phyloP scores from a whole-genome alignment of 2,113 vertebrate species.

The Onychorhynchus coronatus region DNA sequence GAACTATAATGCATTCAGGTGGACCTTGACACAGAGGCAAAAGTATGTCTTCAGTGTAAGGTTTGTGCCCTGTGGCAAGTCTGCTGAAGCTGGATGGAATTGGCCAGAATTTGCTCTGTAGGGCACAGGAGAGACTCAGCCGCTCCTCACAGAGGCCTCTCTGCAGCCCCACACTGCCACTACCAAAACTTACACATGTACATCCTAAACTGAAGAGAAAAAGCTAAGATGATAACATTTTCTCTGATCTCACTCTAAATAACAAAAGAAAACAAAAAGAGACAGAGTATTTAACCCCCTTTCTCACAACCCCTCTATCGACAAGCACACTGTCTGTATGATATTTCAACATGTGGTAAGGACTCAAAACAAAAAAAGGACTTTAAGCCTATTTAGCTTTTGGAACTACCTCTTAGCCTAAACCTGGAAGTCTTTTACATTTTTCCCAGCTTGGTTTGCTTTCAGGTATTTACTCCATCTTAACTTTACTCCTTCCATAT shows the following conservation, averaged over 20 bases:
- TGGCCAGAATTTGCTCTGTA: not conserved
- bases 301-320: not conserved
- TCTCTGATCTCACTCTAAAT: not conserved
- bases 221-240: not conserved
- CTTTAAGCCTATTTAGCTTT: constrained; percentile 53
- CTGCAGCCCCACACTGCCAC: not conserved
- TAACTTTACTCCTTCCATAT: constrained; percentile 51
- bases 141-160: not conserved
- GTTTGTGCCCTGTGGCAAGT: not conserved
- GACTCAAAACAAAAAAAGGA: constrained; percentile 10
- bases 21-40: not conserved
- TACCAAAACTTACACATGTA: not conserved
- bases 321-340: not conserved
- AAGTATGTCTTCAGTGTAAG: not conserved
- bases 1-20: not conserved
- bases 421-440: constrained; percentile 51
- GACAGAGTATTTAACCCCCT: not conserved
- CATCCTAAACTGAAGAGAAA: not conserved
- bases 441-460: constrained; percentile 59
- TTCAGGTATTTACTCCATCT: constrained; percentile 62
- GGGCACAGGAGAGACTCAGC: not conserved
- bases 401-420: constrained; percentile 46
- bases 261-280: not conserved
- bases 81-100: too few species aligned
- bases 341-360: not conserved